phyloP scores from a whole-genome alignment of 1,140 invertebrate genomes.

The Colletes latitarsis region DNA sequence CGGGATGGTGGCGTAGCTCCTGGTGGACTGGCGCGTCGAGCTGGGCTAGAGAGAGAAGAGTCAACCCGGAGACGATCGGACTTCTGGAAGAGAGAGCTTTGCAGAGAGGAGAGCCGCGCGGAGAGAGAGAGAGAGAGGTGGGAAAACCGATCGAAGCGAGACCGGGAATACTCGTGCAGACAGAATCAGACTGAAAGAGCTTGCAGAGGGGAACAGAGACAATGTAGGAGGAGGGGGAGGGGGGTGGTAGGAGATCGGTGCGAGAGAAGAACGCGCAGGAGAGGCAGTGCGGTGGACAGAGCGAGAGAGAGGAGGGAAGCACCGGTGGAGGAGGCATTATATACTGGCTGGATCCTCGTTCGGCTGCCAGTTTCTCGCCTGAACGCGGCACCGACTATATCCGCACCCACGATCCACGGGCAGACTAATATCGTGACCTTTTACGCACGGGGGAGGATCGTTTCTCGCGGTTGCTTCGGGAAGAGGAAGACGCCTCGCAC shows the following conservation, averaged over 20 bases:
- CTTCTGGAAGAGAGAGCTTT: too few relatives aligned
- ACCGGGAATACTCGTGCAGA: not conserved
- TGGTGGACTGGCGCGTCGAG: slow-evolving; percentile 5
- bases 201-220: slow-evolving; percentile 18
- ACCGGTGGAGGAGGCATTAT: slow-evolving; percentile 64
- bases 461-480: not conserved
- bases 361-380: slow-evolving; percentile 69
- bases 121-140: slow-evolving; percentile 1
- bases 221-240: not conserved
- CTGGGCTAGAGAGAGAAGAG: slow-evolving; percentile 11
- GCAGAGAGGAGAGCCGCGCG: not conserved
- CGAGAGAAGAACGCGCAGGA: slow-evolving; percentile 29
- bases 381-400: slow-evolving; percentile 46
- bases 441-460: not conserved
- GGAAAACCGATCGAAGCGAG: slow-evolving; percentile 1
- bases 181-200: slow-evolving; percentile 26
- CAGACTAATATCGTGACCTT: slow-evolving; percentile 3
- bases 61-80: too few relatives aligned
- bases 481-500: slow-evolving; percentile 18
- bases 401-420: too few relatives aligned
- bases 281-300: slow-evolving; percentile 34
- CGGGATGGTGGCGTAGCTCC: slow-evolving; percentile 28
- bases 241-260: not conserved
- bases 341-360: slow-evolving; percentile 65
- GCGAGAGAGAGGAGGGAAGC: slow-evolving; percentile 50